Base-by-base conservation (phyloP, 2,113 vertebrate genomes). In the Polypterus bichir region DNA sequence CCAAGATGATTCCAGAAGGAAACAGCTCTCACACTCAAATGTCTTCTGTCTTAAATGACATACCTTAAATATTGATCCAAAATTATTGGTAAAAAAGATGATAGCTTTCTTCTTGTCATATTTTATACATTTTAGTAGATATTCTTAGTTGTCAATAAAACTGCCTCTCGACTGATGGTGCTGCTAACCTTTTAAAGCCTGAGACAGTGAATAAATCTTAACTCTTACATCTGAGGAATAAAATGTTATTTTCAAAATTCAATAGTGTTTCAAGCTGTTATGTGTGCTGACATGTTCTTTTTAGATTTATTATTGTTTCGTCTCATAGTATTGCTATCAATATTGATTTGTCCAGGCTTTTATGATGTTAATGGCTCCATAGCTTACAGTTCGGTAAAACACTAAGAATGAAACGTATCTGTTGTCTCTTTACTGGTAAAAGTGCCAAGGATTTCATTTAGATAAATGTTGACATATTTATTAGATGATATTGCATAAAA, bases 261-360 rank as follows among this genome's bases (percentile, higher is more conserved):
- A 72, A 80, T 79, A 72, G 70, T 65, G 75, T 77, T 80, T 76
- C 79, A 73, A 62, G 65, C 62, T 71, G 74, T 70, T 77, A 72
- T 73, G 69, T 70, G 57, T 76, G 76, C 74, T 78, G 74, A 79
- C 76, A 73, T 10, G 5, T 4, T 27, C 27, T 4, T 66, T 66
- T 66, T 60, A 68, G 70, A 71, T 80, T 81, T 80, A 83, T 65
- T 65, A 74, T 65, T 66, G 73, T 77, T 80, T 81, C 81, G 82
- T 80, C 83, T 69, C 54, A 10, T 68, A 58, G 68, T 49, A 49
- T 59, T 70, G 69, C 75, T 69, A 61, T 69, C 67, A 71, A 51
- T 57, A 83, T 84, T 75, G 74, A 84, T 83, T 75, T 65, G 68
- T 53, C 44, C 62, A 64, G 68, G 75, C 75, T 73, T 68, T 73